Evolutionary conservation across 2,797 vertebrate genomes (phyloP).

Genomic region (Rhynchonycteris naso): DNA sequence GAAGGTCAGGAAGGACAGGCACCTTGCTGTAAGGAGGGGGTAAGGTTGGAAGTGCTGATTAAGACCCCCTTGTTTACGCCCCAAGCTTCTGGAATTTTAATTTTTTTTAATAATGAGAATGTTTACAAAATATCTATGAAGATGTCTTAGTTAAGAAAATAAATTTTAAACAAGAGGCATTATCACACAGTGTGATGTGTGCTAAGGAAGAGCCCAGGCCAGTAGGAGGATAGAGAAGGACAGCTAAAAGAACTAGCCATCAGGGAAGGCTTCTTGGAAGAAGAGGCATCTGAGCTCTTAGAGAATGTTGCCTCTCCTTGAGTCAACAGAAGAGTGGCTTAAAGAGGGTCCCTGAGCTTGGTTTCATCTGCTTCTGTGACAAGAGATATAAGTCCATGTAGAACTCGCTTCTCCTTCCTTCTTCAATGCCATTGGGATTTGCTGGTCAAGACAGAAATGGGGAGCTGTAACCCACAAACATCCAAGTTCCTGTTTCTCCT

Average conservation of each 20-base stretch:
- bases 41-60: too few relatives aligned
- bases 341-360: neutral
- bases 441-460: accelerated
- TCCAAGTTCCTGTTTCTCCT: neutral
- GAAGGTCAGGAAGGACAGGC: neutral
- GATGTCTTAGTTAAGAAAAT: neutral
- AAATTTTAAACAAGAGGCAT: neutral
- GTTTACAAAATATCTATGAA: neutral
- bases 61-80: neutral
- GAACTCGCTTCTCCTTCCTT: neutral
- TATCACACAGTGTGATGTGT: accelerated
- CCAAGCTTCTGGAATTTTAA: neutral
- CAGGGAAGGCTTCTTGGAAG: slow-evolving; percentile 19
- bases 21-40: accelerated
- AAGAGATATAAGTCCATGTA: neutral
- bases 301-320: neutral
- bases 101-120: neutral
- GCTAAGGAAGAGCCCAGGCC: neutral
- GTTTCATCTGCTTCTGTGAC: neutral
- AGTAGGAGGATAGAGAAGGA: neutral
- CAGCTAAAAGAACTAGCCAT: too few relatives aligned
- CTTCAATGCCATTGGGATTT: neutral
- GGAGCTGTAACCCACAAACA: accelerated
- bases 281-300: neutral
- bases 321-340: accelerated